Conservation (phyloP, 2,888 invertebrate species). For the Epiblema foenella region DNA sequence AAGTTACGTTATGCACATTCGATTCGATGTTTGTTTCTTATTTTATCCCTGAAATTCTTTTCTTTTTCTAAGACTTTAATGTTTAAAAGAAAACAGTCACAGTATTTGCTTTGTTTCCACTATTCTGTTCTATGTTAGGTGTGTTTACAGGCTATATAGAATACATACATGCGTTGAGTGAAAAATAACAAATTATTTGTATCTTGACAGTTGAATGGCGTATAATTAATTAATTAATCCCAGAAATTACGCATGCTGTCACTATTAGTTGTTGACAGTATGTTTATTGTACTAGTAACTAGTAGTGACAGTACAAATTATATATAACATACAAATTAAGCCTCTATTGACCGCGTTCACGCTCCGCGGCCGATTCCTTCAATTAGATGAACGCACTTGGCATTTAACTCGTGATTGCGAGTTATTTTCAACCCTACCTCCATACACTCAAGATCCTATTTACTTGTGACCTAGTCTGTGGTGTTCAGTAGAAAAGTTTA, state of each 20-base stretch:
- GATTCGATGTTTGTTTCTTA: too few relatives aligned
- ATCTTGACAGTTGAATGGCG: background rate
- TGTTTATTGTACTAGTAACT: too few relatives aligned
- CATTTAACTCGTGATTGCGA: background rate
- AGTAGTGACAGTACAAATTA: constrained; percentile 2
- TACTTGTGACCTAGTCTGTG: background rate
- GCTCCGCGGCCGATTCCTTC: constrained; percentile 28
- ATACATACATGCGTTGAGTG: too few relatives aligned
- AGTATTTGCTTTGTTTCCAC: too few relatives aligned
- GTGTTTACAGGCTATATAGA: too few relatives aligned
- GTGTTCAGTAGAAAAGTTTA: background rate
- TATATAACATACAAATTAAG: constrained; percentile 17
- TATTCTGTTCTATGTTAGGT: too few relatives aligned
- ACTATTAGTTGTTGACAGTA: too few relatives aligned
- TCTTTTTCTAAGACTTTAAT: too few relatives aligned
- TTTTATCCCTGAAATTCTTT: too few relatives aligned
- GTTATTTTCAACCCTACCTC: constrained; percentile 7
- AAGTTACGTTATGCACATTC: background rate
- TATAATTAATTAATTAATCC: background rate
- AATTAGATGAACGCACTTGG: constrained; percentile 39
- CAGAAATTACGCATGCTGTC: background rate
- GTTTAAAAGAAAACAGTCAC: too few relatives aligned
- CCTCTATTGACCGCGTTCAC: constrained; percentile 32
- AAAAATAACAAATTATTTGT: too few relatives aligned
- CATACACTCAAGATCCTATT: background rate